Conservation (phyloP, 2,113 vertebrate species). For the Oncorhynchus clarkii region DNA sequence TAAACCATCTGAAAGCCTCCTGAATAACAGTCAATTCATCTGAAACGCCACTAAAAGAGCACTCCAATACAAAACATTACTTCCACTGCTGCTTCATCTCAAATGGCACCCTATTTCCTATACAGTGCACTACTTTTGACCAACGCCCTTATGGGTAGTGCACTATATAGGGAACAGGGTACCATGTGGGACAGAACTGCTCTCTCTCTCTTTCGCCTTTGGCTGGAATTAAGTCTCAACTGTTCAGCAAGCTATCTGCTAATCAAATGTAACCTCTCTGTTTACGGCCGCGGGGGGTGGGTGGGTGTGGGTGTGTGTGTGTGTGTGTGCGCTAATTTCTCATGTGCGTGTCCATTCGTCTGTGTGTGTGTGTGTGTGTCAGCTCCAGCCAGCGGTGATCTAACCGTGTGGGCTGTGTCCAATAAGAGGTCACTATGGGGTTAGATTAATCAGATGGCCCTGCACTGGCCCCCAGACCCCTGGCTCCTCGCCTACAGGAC, state of each 20-base stretch:
- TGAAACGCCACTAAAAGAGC: too few species aligned
- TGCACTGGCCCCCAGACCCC: not conserved
- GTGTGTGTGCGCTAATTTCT: not conserved
- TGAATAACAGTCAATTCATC: too few species aligned
- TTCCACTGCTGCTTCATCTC: too few species aligned
- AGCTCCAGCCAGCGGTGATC: not conserved
- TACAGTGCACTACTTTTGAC: not conserved
- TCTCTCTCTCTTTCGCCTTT: too few species aligned
- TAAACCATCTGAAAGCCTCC: too few species aligned
- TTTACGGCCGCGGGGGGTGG: too few species aligned
- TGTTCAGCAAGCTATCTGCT: too few species aligned
- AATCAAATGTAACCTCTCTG: too few species aligned
- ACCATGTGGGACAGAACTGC: too few species aligned
- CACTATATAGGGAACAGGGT: not conserved
- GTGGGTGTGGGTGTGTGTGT: slow-evolving; percentile 8
- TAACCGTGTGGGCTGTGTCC: slow-evolving; percentile 6
- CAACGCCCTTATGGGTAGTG: slow-evolving; percentile 5
- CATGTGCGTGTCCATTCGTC: too few species aligned
- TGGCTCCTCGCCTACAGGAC: not conserved
- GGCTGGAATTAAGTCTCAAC: too few species aligned
- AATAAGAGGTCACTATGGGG: not conserved
- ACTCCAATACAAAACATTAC: too few species aligned
- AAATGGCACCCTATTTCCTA: slow-evolving; percentile 27
- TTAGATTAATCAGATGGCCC: not conserved
- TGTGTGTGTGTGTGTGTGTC: not conserved